A percentile compares a stretch with the other conserved stretches of the same genome.
phyloP scores from a whole-genome alignment of 2,797 vertebrate species.

The Myotis pilosus region DNA sequence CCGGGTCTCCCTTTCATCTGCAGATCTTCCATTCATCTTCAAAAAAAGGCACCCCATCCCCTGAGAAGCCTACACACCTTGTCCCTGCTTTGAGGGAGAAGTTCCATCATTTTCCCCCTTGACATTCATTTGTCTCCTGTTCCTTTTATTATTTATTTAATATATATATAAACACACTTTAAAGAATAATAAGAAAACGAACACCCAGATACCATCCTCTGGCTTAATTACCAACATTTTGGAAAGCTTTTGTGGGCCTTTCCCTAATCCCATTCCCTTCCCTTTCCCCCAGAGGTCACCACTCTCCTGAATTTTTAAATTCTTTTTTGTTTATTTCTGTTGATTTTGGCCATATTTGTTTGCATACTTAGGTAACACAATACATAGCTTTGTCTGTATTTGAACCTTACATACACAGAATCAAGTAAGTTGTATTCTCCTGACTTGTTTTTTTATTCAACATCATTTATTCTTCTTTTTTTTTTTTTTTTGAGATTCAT shows the following conservation, averaged over 20 bases:
- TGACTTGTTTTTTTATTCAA: neutral
- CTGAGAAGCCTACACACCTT: rapidly evolving
- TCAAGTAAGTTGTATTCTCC: neutral
- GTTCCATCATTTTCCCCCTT: neutral
- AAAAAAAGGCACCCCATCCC: neutral
- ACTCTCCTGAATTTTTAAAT: neutral
- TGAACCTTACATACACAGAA: neutral
- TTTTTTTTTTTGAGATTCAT: neutral
- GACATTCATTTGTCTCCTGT: neutral
- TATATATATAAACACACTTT: neutral
- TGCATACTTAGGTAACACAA: neutral
- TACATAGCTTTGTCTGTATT: neutral
- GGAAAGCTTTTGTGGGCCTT: neutral
- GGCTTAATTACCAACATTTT: neutral
- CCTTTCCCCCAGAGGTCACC: neutral
- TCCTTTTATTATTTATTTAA: neutral
- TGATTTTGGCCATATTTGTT: neutral
- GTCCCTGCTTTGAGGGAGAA: neutral
- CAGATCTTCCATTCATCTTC: neutral
- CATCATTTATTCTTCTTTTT: neutral
- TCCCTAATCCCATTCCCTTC: neutral
- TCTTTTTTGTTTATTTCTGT: neutral
- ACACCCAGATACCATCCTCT: neutral
- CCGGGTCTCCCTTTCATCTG: neutral
- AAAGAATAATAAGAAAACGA: neutral